Evolutionary conservation across 1,140 invertebrate genomes (phyloP).

Genomic region (Cydia amplana): DNA sequence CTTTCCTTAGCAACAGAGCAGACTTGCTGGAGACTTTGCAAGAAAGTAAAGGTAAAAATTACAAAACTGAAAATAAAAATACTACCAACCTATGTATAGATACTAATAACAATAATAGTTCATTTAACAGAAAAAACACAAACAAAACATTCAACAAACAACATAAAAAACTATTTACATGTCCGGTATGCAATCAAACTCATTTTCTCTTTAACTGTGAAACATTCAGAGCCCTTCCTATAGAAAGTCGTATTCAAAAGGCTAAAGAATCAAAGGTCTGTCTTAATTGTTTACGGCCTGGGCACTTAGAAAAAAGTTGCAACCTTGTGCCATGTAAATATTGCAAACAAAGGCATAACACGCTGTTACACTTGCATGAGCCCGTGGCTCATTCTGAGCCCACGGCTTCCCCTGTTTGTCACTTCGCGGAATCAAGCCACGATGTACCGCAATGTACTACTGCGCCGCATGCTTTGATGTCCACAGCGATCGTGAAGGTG

Average conservation of each 20-base stretch:
- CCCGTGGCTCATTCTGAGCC: not conserved
- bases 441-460: conserved; percentile 35
- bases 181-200: conserved; percentile 15
- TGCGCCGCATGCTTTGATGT: conserved; percentile 38
- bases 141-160: not conserved
- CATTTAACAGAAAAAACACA: not conserved
- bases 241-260: conserved; percentile 29
- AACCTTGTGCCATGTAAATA: conserved; percentile 31
- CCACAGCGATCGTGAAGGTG: conserved; percentile 47
- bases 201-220: conserved; percentile 30
- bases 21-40: conserved; percentile 24
- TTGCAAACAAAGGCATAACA: conserved; percentile 35
- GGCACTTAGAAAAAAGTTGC: conserved; percentile 12
- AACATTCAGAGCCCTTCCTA: conserved; percentile 26
- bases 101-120: not conserved
- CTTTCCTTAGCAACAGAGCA: conserved; percentile 27
- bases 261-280: conserved; percentile 31
- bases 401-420: conserved; percentile 6
- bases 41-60: conserved; percentile 20
- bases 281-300: conserved; percentile 32
- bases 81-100: not conserved
- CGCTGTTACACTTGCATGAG: conserved; percentile 40
- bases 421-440: not conserved
- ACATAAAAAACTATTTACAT: conserved; percentile 15
- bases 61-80: conserved; percentile 12